Evolutionary conservation across 1,140 invertebrate species (phyloP).

Genomic region (Streblospio benedicti): DNA sequence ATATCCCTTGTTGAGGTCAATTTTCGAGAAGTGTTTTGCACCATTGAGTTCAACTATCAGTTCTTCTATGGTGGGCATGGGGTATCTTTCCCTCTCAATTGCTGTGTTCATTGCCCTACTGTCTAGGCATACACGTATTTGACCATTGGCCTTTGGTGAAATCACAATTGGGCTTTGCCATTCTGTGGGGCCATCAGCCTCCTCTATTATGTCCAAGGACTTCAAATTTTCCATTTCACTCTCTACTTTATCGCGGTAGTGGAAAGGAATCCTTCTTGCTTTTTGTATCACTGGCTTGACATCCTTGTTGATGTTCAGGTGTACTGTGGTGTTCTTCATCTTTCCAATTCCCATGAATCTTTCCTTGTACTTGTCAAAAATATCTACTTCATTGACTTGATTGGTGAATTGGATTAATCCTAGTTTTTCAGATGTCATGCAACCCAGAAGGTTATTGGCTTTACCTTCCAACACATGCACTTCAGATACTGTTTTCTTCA

Average conservation of each 20-base stretch:
- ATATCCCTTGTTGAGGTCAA: slow-evolving; percentile 3
- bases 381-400: not conserved
- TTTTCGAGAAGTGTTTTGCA: not conserved
- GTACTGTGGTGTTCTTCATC: not conserved
- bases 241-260: slow-evolving; percentile 1
- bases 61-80: not conserved
- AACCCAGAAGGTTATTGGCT: not conserved
- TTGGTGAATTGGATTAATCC: not conserved
- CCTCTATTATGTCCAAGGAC: not conserved
- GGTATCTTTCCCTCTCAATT: not conserved
- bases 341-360: not conserved
- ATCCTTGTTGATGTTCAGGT: slow-evolving; percentile 3
- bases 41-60: not conserved
- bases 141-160: not conserved
- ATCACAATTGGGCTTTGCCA: not conserved
- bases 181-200: not conserved
- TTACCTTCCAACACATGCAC: slow-evolving; percentile 6
- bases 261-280: not conserved
- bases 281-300: not conserved
- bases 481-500: not conserved
- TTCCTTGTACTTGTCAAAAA: not conserved
- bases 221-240: not conserved
- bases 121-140: not conserved
- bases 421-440: not conserved
- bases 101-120: not conserved